A percentile compares a stretch with the other conserved stretches of the same genome.
Evolutionary conservation across 2,888 invertebrate species (phyloP).

Genomic region (Phortica okadai): DNA sequence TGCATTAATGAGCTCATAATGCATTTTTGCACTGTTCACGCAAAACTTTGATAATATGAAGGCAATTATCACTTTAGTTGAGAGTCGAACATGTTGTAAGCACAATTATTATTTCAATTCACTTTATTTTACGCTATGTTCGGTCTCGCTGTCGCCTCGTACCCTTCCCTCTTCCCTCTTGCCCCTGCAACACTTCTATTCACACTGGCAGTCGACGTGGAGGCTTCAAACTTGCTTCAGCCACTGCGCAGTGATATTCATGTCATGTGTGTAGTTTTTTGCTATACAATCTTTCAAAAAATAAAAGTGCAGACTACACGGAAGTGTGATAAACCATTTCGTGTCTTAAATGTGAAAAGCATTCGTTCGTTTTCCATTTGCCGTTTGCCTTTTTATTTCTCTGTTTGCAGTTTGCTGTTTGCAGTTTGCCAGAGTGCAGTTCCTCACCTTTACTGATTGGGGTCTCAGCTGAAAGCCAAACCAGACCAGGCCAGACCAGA

Average conservation of each 20-base stretch:
- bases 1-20: constrained; percentile 32
- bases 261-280: constrained; percentile 41
- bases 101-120: constrained; percentile 50
- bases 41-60: constrained; percentile 65
- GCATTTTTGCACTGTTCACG: constrained; percentile 53
- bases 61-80: constrained; percentile 64
- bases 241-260: constrained; percentile 9
- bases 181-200: background rate
- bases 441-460: background rate
- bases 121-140: background rate
- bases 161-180: background rate
- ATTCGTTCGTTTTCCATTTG: constrained; percentile 5
- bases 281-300: constrained; percentile 50
- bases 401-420: no score
- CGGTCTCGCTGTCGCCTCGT: background rate
- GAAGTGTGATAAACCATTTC: constrained; percentile 59
- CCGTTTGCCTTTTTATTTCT: background rate
- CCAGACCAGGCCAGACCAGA: background rate
- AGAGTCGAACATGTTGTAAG: constrained; percentile 53
- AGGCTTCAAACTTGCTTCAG: background rate
- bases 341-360: constrained; percentile 57
- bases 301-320: constrained; percentile 48
- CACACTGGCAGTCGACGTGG: background rate
- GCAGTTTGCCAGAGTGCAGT: background rate
- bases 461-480: constrained; percentile 36